Percentiles rank a stretch among this genome's conserved stretches.
Evolutionary conservation across 2,113 vertebrate species (phyloP).

Genomic region (Ictalurus punctatus): DNA sequence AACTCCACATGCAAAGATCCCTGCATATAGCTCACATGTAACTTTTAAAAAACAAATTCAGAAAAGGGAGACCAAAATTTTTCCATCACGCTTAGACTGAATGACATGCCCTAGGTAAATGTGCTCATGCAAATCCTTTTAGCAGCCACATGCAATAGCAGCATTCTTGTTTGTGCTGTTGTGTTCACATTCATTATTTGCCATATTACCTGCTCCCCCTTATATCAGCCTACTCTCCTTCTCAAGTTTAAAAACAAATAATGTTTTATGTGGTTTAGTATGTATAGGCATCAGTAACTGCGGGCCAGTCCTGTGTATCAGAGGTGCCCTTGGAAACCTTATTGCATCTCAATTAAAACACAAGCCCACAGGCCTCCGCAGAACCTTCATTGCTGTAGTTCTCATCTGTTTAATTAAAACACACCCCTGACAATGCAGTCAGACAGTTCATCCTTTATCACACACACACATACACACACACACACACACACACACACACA

Average conservation of each 20-base stretch:
- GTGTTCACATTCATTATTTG: slow-evolving; percentile 36
- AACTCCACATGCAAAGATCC: slow-evolving; percentile 46
- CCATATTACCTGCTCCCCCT: background rate
- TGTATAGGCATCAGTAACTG: slow-evolving; percentile 9
- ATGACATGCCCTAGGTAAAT: slow-evolving; percentile 44
- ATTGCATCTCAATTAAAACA: slow-evolving; percentile 59
- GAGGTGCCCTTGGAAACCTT: slow-evolving; percentile 55
- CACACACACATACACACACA: slow-evolving; percentile 1
- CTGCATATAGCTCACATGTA: background rate
- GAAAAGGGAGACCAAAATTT: background rate
- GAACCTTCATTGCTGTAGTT: slow-evolving; percentile 45
- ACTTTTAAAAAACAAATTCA: slow-evolving; percentile 41
- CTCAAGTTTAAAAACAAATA: slow-evolving; percentile 17
- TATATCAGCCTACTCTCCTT: background rate
- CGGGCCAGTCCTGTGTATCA: slow-evolving; percentile 18
- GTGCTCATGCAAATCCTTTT: slow-evolving; percentile 31
- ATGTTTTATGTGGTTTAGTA: background rate
- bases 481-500: slow-evolving; percentile 24
- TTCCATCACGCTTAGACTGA: slow-evolving; percentile 14
- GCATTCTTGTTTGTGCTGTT: slow-evolving; percentile 19
- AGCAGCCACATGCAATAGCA: background rate
- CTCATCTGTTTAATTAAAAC: slow-evolving; percentile 59
- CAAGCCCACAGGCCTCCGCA: slow-evolving; percentile 41
- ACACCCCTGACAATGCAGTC: slow-evolving; percentile 44
- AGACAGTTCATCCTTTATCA: slow-evolving; percentile 31